phyloP scores from a whole-genome alignment of 2,888 invertebrate species.

The Drosophila yooni region DNA sequence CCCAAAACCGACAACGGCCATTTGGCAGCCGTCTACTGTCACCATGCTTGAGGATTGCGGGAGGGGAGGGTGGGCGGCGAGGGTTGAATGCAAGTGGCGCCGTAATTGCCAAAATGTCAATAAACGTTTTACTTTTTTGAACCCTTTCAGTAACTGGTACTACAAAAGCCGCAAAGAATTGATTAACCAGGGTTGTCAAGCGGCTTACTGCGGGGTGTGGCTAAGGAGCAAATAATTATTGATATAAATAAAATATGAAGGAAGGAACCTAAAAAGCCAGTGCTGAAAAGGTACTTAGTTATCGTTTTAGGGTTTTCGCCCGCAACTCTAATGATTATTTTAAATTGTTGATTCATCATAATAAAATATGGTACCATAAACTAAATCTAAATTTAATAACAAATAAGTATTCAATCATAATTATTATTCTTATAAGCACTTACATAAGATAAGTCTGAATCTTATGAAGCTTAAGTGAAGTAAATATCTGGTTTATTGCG shows the following conservation, averaged over 20 bases:
- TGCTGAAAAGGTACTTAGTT: not conserved
- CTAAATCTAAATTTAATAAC: not conserved
- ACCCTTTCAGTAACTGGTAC: conserved; percentile 31
- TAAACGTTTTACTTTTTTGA: conserved; percentile 56
- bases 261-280: not conserved
- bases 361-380: not conserved
- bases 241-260: not conserved
- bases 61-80: not conserved
- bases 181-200: conserved; percentile 64
- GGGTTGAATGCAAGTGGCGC: conserved; percentile 30
- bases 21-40: conserved; percentile 45
- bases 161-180: conserved; percentile 59
- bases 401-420: too few species aligned
- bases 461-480: not conserved
- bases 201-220: not conserved
- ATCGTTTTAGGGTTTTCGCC: not conserved
- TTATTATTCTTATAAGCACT: too few species aligned
- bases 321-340: not conserved
- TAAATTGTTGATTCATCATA: not conserved
- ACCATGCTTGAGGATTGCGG: not conserved
- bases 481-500: not conserved
- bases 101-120: conserved; percentile 63
- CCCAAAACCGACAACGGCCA: conserved; percentile 32
- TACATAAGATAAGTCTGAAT: too few species aligned
- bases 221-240: not conserved